Base-by-base conservation (phyloP, 2,888 invertebrate species). In the Mythimna loreyi region DNA sequence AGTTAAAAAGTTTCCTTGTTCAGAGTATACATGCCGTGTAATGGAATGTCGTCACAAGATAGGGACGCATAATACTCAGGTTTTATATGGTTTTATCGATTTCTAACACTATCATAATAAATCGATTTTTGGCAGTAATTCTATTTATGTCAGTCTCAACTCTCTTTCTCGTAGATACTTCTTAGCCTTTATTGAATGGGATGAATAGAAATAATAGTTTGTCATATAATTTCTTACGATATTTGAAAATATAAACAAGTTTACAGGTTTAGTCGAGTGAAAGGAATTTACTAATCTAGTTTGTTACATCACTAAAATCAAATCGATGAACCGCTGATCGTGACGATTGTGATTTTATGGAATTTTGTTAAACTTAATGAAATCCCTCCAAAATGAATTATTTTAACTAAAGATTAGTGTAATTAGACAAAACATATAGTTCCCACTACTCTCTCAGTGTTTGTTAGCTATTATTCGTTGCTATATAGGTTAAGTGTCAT, bases 321-420 rank as follows among this genome's bases (percentile, higher is more conserved):
- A 81, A 83, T 81, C 80, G 73, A 82, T 83, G 72, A 72, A 72
- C 67, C 75, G 68, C 82, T 82, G 64, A 70, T 62, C 60, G 59
- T 81, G 78, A 75, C 75, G 74, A 81, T 73, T 71, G 60, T 73
- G 56, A 68, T 79, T 71, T 59, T 11, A 55, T 30, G 43, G 30
- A 67, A 70, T 67, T 59, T 68, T 72, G 57, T 53, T 59, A 43
- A 45, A 60, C 40, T 21, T 21, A 0, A 19, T 40, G 50, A 33
- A 72, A 80, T 61, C 68, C 74, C 67, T 78, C 66, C 43, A 61
- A 73, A 59, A 68, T 74, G 23, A 70, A 67, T 45, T 55, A n/a
- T 47, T 55, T 11, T 28, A 55, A 13, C 13, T 40, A 61, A 33
- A 53, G 1, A 5, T 28, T 30, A 1, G 1, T 52, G 9, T 57